phyloP scores from a whole-genome alignment of 2,797 vertebrate species.

The Semotilus atromaculatus region DNA sequence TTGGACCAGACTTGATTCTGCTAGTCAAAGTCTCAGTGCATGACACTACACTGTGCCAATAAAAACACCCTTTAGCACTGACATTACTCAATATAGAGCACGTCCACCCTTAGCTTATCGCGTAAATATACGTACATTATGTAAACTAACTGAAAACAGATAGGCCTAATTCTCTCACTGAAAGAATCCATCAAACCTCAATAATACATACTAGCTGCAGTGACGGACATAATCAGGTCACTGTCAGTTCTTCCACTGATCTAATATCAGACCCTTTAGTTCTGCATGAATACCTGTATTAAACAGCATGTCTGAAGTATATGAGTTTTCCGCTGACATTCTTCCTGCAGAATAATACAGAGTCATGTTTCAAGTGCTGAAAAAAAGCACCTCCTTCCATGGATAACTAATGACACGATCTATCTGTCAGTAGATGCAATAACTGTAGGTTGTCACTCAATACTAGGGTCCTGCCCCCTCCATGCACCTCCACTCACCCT shows the following conservation, averaged over 20 bases:
- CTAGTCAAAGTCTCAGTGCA: not conserved
- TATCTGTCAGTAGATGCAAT: slow-evolving; percentile 65
- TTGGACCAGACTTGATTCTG: not conserved
- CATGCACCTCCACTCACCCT: slow-evolving; percentile 60
- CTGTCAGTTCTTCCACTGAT: slow-evolving; percentile 20
- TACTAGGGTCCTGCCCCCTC: slow-evolving; percentile 56
- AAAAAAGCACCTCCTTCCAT: slow-evolving; percentile 53
- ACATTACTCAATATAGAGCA: not conserved
- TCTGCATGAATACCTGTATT: slow-evolving; percentile 22
- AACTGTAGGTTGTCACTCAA: slow-evolving; percentile 62
- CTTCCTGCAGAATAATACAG: slow-evolving; percentile 1
- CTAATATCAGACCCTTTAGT: slow-evolving; percentile 5
- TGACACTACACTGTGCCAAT: not conserved
- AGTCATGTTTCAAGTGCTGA: slow-evolving; percentile 8
- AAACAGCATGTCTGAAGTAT: not conserved
- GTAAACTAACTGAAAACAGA: not conserved
- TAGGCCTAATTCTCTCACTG: not conserved
- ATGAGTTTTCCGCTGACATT: slow-evolving; percentile 18
- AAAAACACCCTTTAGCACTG: not conserved
- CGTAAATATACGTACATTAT: not conserved
- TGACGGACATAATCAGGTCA: slow-evolving; percentile 32
- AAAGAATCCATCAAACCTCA: not conserved
- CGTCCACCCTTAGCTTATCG: not conserved
- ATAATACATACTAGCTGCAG: not conserved
- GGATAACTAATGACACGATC: slow-evolving; percentile 58